Conservation (phyloP, 1,140 invertebrate genomes). For the Zelostemma sp. region DNA sequence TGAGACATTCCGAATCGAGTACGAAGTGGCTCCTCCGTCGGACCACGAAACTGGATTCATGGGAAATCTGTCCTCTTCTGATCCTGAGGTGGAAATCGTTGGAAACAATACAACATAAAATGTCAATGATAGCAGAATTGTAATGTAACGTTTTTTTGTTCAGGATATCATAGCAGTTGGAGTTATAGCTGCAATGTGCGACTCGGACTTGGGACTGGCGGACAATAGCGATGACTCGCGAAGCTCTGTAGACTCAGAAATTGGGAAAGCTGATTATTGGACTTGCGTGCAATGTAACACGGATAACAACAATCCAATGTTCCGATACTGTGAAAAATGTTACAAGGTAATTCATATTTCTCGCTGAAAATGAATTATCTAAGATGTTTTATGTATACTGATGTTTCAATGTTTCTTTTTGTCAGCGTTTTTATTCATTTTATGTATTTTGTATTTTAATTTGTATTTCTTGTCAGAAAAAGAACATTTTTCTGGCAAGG, state of each 20-base stretch:
- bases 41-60: slow-evolving; percentile 28
- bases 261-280: slow-evolving; percentile 73
- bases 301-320: slow-evolving; percentile 73
- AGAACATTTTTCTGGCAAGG: no score
- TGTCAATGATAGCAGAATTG: no score
- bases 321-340: not conserved
- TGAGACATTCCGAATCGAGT: slow-evolving; percentile 35
- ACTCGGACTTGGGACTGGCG: slow-evolving; percentile 48
- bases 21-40: slow-evolving; percentile 44
- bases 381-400: slow-evolving; percentile 1
- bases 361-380: not conserved
- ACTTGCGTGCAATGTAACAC: slow-evolving; percentile 75
- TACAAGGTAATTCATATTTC: not conserved
- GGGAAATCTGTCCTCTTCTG: slow-evolving; percentile 35
- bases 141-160: no score
- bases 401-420: no score
- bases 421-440: no score
- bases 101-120: no score
- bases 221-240: slow-evolving; percentile 73
- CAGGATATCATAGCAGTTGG: slow-evolving; percentile 51
- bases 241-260: slow-evolving; percentile 70
- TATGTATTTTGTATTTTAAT: no score
- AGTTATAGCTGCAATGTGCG: slow-evolving; percentile 43
- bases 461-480: no score
- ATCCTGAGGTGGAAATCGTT: slow-evolving; percentile 51